phyloP scores from a whole-genome alignment of 1,140 invertebrate species.

The Sinonovacula constricta region DNA sequence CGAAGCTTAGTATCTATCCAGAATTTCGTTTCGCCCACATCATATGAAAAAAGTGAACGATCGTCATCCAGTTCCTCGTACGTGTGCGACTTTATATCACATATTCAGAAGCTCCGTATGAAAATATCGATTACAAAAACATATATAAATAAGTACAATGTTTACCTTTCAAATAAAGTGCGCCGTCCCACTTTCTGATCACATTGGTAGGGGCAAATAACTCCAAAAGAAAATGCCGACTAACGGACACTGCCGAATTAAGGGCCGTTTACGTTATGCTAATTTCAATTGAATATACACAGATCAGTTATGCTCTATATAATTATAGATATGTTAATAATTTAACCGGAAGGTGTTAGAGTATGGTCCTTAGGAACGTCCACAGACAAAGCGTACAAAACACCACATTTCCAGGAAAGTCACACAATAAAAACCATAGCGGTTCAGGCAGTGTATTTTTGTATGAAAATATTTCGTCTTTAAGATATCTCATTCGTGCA shows the following conservation, averaged over 20 bases:
- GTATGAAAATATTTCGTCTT: no score
- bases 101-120: background rate
- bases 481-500: no score
- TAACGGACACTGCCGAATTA: slow-evolving; percentile 6
- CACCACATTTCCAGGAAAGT: no score
- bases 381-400: no score
- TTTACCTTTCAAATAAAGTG: background rate
- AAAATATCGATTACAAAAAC: background rate
- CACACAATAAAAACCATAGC: no score
- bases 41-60: background rate
- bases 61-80: background rate
- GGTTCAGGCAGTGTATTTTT: no score
- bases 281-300: no score
- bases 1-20: background rate
- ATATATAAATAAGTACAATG: background rate
- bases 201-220: background rate
- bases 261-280: background rate
- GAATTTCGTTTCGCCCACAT: background rate
- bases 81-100: background rate
- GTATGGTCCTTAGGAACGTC: no score
- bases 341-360: no score
- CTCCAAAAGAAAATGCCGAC: background rate
- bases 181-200: background rate
- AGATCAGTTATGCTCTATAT: no score
- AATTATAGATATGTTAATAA: no score